Conservation (phyloP, 2,797 vertebrate genomes). For the Semotilus atromaculatus region DNA sequence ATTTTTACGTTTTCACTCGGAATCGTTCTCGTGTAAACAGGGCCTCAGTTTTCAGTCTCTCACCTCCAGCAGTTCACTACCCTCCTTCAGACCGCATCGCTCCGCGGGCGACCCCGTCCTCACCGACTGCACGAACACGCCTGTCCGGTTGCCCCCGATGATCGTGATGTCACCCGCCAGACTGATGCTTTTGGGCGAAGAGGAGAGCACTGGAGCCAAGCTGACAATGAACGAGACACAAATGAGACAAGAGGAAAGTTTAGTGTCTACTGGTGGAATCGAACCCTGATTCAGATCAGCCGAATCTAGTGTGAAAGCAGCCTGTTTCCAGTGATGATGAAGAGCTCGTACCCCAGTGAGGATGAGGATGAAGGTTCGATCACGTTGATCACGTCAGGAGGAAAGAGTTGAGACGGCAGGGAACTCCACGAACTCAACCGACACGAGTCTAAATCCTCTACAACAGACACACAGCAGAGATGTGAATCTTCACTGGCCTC, state of each 20-base stretch:
- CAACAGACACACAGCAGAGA: conserved; percentile 51
- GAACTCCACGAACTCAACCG: conserved; percentile 75
- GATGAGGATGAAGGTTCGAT: conserved; percentile 37
- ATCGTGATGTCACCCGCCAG: conserved; percentile 81
- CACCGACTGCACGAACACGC: conserved; percentile 83
- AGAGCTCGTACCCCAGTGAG: conserved; percentile 62
- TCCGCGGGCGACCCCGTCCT: conserved; percentile 77
- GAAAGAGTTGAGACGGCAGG: conserved; percentile 72
- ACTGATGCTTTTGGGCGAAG: conserved; percentile 71
- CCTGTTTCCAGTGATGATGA: background rate
- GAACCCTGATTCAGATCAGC: background rate
- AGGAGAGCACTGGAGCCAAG: conserved; percentile 59
- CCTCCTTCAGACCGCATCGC: conserved; percentile 77
- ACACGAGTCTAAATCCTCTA: conserved; percentile 67
- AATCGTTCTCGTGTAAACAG: too few species aligned
- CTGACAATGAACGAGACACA: background rate
- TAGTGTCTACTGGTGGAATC: background rate
- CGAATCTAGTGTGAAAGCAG: background rate
- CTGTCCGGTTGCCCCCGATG: conserved; percentile 85
- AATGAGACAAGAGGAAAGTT: background rate
- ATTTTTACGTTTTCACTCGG: too few species aligned
- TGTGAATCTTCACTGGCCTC: background rate
- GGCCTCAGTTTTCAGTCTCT: conserved; percentile 38
- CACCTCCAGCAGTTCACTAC: conserved; percentile 80
- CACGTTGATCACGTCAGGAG: conserved; percentile 73